phyloP scores from a whole-genome alignment of 1,140 invertebrate genomes.

The Chrysomallon squamiferum region DNA sequence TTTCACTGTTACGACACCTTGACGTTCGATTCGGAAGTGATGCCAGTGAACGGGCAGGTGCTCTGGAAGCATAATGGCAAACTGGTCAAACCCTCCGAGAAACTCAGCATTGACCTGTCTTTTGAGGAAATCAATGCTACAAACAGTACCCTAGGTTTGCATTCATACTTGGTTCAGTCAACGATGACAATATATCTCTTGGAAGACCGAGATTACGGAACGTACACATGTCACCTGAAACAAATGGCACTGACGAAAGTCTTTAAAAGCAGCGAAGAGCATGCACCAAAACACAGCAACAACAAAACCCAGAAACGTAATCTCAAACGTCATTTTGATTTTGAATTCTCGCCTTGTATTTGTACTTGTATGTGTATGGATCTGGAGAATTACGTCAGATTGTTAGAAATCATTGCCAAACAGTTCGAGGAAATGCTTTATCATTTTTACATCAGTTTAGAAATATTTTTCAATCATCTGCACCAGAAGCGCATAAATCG shows the following conservation, averaged over 20 bases:
- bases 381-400: not conserved
- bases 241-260: not conserved
- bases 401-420: too few species aligned
- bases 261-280: not conserved
- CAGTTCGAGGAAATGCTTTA: not conserved
- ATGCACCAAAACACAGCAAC: not conserved
- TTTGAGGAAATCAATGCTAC: not conserved
- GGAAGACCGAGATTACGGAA: not conserved
- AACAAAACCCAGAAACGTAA: not conserved
- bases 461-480: too few species aligned
- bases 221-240: not conserved
- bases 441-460: too few species aligned
- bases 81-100: not conserved
- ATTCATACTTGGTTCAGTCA: not conserved
- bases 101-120: not conserved
- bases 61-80: slow-evolving; percentile 1
- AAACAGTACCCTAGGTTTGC: not conserved
- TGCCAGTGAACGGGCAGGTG: not conserved
- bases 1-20: not conserved
- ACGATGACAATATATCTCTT: not conserved
- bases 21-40: not conserved
- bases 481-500: too few species aligned
- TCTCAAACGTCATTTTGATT: not conserved
- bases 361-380: not conserved
- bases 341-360: not conserved